phyloP scores from a whole-genome alignment of 2,113 vertebrate species.

The Polypterus bichir region DNA sequence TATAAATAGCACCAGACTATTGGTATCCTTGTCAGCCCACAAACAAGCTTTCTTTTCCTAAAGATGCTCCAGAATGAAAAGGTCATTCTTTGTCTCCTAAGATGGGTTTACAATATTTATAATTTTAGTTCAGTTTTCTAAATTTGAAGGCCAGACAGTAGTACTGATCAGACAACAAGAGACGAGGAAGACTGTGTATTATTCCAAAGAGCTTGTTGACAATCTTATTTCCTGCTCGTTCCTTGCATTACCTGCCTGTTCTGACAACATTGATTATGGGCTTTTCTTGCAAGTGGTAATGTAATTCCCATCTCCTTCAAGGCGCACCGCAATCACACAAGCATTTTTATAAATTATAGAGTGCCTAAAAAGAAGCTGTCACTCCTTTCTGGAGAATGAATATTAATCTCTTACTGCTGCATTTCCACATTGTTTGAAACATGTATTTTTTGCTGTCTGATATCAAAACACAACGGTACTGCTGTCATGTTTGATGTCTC shows the following conservation, averaged over 20 bases:
- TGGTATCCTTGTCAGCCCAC: no score
- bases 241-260: conserved; percentile 29
- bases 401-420: conserved; percentile 60
- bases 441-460: conserved; percentile 50
- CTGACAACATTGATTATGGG: conserved; percentile 56
- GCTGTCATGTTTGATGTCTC: conserved; percentile 61
- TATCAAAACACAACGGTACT: conserved; percentile 55
- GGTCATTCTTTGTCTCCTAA: no score
- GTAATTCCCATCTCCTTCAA: conserved; percentile 52
- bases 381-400: conserved; percentile 52
- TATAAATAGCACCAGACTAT: no score
- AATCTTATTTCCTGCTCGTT: conserved; percentile 25
- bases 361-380: conserved; percentile 55
- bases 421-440: conserved; percentile 61
- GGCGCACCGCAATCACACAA: conserved; percentile 55
- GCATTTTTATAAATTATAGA: conserved; percentile 54
- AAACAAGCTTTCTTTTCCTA: no score
- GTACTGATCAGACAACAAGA: no score
- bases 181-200: conserved; percentile 19
- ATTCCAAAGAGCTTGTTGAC: conserved; percentile 34
- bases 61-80: no score
- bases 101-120: no score
- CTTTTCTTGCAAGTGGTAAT: conserved; percentile 57
- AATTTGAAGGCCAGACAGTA: no score
- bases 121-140: no score